Conservation (phyloP, 2,797 vertebrate species). For the Sebastolobus alascanus region DNA sequence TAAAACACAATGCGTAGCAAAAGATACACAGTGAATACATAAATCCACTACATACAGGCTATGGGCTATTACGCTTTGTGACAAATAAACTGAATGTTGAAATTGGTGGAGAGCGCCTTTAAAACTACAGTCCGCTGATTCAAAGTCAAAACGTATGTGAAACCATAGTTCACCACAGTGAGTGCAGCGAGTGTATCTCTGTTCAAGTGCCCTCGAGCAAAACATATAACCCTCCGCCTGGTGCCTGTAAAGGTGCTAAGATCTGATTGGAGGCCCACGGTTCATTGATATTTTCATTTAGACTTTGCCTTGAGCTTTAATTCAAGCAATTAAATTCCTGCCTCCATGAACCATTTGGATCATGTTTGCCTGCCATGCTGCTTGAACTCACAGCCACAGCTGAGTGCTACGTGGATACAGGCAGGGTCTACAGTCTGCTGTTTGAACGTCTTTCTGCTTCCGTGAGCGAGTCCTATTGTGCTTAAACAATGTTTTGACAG, state of each 20-base stretch:
- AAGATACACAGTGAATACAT: too few relatives aligned
- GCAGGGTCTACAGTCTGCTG: constrained; percentile 12
- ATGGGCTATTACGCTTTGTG: too few relatives aligned
- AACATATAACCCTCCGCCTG: constrained; percentile 1
- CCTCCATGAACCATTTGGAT: constrained; percentile 11
- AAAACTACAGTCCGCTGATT: constrained; percentile 2
- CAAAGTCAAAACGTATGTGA: not conserved
- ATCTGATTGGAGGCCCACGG: constrained; percentile 6
- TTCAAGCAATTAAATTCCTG: constrained; percentile 17
- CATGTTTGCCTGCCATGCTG: constrained; percentile 15
- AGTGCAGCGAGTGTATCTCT: not conserved
- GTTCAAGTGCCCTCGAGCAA: constrained; percentile 9
- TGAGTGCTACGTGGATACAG: not conserved
- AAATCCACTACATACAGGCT: too few relatives aligned
- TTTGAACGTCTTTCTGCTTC: not conserved
- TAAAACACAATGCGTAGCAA: too few relatives aligned
- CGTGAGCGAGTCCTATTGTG: not conserved
- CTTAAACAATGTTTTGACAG: constrained; percentile 12
- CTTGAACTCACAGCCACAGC: not conserved
- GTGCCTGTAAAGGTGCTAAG: constrained; percentile 4
- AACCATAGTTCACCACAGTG: not conserved
- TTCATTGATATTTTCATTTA: constrained; percentile 37
- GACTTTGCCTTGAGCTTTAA: constrained; percentile 39
- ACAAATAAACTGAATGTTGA: not conserved
- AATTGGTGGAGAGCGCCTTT: not conserved